Evolutionary conservation across 2,113 vertebrate genomes (phyloP), one percentile per base, ranked within the genome.

Genomic region (Poeciliopsis prolifica): DNA sequence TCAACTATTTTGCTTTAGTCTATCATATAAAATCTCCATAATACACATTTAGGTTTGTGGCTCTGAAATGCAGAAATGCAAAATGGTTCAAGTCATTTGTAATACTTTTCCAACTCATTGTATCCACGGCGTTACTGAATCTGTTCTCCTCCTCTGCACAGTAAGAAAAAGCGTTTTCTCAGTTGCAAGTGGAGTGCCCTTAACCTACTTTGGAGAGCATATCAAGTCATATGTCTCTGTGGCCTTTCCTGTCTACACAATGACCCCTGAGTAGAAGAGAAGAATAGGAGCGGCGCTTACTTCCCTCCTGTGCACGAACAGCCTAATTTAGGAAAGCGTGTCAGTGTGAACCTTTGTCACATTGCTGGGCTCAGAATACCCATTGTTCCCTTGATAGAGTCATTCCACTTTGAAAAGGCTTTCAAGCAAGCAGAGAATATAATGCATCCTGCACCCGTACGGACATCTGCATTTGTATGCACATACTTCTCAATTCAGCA

Each of bases 271-370:
- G 87, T 84, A 70, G 75, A 82, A 82, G 37, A 89, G 91, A 92
- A 92, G 92, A 92, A 91, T 86, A 84, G 85, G 78, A 88, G 80
- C 86, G 79, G 85, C 81, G 78, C 90, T 80, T 72, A 86, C 83
- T 89, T 91, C 93, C 91, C 88, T 88, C 86, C 79, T 81, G 90
- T 77, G 79, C 86, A 86, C 72, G 82, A 89, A 84, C 86, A 82
- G 82, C 84, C 92, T 93, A 91, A 91, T 93, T 94, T 91, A 73
- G 89, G 89, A 93, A 93, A 93, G 86, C 88, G 84, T 93, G 93
- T 93, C 92, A 92, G 87, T 81, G 89, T 93, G 91, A 93, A 93
- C 92, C 86, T 89, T 89, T 92, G 92, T 92, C 92, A 92, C 89
- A 87, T 73, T 70, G 82, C 79, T 11, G 75, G 81, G 86, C 89